These are phyloP conservation scores for Pygathrix nemaeus DNA, from an alignment of 2,113 vertebrate genomes.

Conservation along the genomic window DNA sequence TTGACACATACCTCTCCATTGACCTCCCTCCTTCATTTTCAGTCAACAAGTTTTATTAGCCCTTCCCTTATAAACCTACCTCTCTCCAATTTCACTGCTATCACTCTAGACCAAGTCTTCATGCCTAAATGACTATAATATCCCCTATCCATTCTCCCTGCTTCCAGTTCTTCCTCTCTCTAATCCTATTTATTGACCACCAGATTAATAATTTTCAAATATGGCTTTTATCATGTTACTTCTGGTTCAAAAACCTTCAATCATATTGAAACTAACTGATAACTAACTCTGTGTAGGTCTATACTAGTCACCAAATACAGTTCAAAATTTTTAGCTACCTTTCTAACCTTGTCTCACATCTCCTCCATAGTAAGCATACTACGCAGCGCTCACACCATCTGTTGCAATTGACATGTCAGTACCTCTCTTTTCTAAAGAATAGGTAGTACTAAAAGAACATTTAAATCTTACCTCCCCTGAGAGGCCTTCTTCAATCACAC, in stretches of 20 bases:
- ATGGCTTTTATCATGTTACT: conserved; percentile 32
- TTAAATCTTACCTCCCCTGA: conserved; percentile 63
- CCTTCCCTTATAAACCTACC: neutral
- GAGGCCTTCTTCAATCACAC: conserved; percentile 24
- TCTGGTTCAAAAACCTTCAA: conserved; percentile 12
- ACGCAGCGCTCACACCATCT: neutral
- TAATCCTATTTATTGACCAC: neutral
- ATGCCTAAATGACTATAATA: neutral
- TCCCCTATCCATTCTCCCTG: neutral
- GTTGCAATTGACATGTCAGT: neutral
- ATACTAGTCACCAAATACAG: conserved; percentile 20
- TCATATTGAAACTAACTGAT: neutral
- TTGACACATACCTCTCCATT: neutral
- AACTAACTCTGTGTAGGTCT: conserved; percentile 2
- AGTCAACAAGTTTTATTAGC: conserved; percentile 6
- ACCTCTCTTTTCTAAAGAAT: conserved; percentile 5
- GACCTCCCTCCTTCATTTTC: neutral
- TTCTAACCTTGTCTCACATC: conserved; percentile 17
- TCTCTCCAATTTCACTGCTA: conserved; percentile 11
- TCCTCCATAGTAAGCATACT: neutral
- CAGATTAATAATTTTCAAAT: conserved; percentile 51
- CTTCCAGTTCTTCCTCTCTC: conserved; percentile 22
- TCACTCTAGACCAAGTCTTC: conserved; percentile 19
- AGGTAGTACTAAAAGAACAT: conserved; percentile 40
- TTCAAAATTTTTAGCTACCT: neutral